A percentile compares a stretch with the other conserved stretches of the same genome.
Evolutionary conservation across 2,797 vertebrate species (phyloP).

Genomic region (Helostoma temminkii): DNA sequence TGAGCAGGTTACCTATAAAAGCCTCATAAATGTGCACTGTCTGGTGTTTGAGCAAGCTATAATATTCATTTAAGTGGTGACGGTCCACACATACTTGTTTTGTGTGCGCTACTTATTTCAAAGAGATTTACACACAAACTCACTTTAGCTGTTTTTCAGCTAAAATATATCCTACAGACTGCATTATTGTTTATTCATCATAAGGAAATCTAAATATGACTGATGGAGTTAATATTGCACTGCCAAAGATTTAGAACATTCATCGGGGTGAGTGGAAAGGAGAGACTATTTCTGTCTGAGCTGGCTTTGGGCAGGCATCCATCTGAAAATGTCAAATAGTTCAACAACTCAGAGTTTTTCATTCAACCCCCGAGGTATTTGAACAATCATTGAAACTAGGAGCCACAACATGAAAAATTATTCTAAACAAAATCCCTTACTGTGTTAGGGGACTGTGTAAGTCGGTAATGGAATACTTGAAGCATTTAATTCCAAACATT

Average conservation of each 20-base stretch:
- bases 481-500: constrained; percentile 57
- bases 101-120: not conserved
- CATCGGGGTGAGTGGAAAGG: constrained; percentile 11
- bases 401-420: constrained; percentile 9
- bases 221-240: constrained; percentile 41
- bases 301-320: constrained; percentile 22
- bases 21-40: no score
- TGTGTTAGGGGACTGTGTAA: constrained; percentile 21
- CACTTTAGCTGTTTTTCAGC: constrained; percentile 22
- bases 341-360: constrained; percentile 9
- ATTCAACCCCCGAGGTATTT: constrained; percentile 31
- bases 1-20: no score
- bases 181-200: constrained; percentile 43
- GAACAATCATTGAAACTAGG: constrained; percentile 3
- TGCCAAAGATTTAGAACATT: constrained; percentile 19
- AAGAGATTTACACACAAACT: constrained; percentile 15
- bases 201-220: constrained; percentile 26
- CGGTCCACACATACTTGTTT: not conserved
- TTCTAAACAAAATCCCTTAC: constrained; percentile 37
- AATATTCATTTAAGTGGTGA: not conserved
- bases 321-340: constrained; percentile 45
- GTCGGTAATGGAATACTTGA: constrained; percentile 53
- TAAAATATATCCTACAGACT: constrained; percentile 5
- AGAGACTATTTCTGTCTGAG: constrained; percentile 13
- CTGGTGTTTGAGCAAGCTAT: no score